Evolutionary conservation across 2,888 invertebrate genomes (phyloP), one percentile per base, ranked within the genome.

Genomic region (Strigamia transsilvanica): DNA sequence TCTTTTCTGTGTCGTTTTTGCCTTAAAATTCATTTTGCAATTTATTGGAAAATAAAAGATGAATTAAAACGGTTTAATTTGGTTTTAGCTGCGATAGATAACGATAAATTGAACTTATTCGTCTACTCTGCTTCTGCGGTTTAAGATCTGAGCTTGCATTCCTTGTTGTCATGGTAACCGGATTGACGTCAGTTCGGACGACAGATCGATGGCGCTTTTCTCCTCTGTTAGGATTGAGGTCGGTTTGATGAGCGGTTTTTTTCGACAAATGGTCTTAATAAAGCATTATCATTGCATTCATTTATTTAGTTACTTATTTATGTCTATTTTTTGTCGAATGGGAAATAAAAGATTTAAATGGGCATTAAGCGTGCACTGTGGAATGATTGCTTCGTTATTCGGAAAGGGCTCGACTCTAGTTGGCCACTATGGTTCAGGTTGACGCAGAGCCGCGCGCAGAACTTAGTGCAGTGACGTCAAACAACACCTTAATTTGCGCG

Each of bases 121-220:
- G 15, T 73, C 32, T 73, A 12, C 13, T 73, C 27, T 66, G 23
- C 15, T n/a, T 66, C 66, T 73, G 73, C 32, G 73, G 73, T 73
- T 73, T 73, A 18, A 73, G 73, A 73, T 73, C 73, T 73, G 73
- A 73, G 73, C 73, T 73, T 73, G 73, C 73, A 73, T 73, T 73
- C 73, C 73, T 73, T 32, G 73, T 73, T 73, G 73, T 73, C 73
- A 32, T 73, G 73, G 32, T 13, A 32, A 73, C 27, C 32, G 73
- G 15, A 73, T 73, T 73, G 73, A 73, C 73, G 73, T 73, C 73
- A 73, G 73, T 27, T 15, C 15, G 73, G 73, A 73, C 73, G 73
- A 73, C 73, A 73, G 73, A 73, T 73, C 73, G 73, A 73, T 73
- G 73, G 73, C n/a, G 73, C 73, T 73, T 73, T 73, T 73, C 73